Evolutionary conservation across 2,113 vertebrate genomes (phyloP), one percentile per base, ranked within the genome.

Genomic region (Phyllostomus hastatus): DNA sequence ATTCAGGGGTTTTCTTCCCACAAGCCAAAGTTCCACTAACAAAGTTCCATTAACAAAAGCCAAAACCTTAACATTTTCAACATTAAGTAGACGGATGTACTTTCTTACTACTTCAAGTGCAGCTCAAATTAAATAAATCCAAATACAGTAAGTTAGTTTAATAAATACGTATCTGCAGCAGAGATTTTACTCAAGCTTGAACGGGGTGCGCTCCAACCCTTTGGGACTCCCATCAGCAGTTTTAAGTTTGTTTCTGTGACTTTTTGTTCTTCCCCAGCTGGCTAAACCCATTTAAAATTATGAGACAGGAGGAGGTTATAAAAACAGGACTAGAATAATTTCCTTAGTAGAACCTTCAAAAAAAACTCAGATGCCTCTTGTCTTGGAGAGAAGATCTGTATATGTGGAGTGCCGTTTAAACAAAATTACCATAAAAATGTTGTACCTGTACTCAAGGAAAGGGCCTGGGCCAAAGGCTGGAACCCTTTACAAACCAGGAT

Each of bases 321-420:
- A 86, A 97, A 95, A 61, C 14, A 80, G 50, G 41, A 91, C 41
- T 78, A 95, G 48, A 91, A 92, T 50, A 75, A 80, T 82, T 92
- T 79, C 46, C 72, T 86, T 48, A 75, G 48, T 38, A 88, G 22
- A 94, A 85, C 8, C 41, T 90, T 95, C 86, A 28, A n/a, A 85
- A 85, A 85, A 94, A 96, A 79, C 67, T 90, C 82, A 89, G 76
- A 24, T 83, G 90, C 61, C 95, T 96, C 48, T 85, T 88, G 89
- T 46, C 90, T 96, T 88, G 81, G 73, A 95, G 92, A 52, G 83
- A 91, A 88, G 78, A 57, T 76, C 22, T 94, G 11, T 67, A 59
- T 20, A 35, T 17, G 0, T 85, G 90, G 59, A 85, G 19, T 57
- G 64, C 78, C 66, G 33, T 61, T 97, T 78, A 94, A 90, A 88